Conservation (phyloP, 2,888 invertebrate genomes). For the Ptilodon capucinus region DNA sequence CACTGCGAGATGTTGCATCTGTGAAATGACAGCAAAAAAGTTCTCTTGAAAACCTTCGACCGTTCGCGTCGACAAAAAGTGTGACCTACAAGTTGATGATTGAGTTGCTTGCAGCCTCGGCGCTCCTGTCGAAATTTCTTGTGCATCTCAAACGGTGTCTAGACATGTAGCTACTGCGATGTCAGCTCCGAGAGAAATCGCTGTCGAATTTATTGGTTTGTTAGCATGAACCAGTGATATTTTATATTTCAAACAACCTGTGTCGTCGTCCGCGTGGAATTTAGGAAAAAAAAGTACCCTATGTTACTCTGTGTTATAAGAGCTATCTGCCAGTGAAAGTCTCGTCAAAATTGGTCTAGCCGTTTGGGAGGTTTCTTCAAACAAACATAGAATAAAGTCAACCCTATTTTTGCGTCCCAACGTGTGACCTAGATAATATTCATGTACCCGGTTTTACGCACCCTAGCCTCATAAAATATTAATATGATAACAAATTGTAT, state of each 20-base stretch:
- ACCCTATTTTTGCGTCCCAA: too few species aligned
- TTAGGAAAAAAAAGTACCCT: too few species aligned
- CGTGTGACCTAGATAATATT: conserved; percentile 49
- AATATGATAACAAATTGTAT: too few species aligned
- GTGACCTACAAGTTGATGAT: conserved; percentile 50
- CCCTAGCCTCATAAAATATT: too few species aligned
- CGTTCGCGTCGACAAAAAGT: conserved; percentile 49
- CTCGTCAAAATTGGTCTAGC: too few species aligned
- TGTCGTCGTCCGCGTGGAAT: too few species aligned
- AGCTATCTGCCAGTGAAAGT: too few species aligned
- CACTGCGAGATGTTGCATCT: conserved; percentile 21
- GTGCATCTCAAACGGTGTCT: conserved; percentile 13
- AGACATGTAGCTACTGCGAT: neutral
- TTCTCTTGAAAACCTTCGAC: conserved; percentile 47
- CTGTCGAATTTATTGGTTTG: neutral
- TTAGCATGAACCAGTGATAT: neutral
- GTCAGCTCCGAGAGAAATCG: neutral
- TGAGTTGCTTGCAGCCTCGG: conserved; percentile 23
- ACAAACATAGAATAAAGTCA: too few species aligned
- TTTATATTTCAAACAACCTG: neutral
- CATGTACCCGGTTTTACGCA: too few species aligned
- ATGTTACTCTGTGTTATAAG: too few species aligned
- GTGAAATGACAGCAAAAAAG: conserved; percentile 33
- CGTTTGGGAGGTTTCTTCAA: too few species aligned
- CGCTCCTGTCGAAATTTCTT: conserved; percentile 19